These are phyloP conservation scores for Mugil cephalus DNA, from an alignment of 2,113 vertebrate genomes.

Conservation along the genomic window DNA sequence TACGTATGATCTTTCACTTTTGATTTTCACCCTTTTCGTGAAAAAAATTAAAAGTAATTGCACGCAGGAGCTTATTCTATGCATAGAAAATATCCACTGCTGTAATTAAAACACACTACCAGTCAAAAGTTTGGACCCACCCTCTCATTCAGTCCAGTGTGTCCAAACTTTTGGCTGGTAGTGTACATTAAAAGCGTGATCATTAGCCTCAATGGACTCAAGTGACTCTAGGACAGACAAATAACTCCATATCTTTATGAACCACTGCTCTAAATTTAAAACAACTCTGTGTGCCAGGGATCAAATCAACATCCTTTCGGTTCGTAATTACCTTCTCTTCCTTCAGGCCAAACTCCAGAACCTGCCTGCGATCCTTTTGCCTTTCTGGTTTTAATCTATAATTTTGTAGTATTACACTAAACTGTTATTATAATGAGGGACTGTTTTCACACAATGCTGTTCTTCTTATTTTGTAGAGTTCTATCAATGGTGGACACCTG, in stretches of 20 bases:
- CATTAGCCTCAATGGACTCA: not conserved
- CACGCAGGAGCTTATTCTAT: too few relatives aligned
- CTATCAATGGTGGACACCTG: slow-evolving; percentile 87
- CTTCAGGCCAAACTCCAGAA: slow-evolving; percentile 32
- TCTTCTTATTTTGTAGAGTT: slow-evolving; percentile 83
- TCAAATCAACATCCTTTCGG: slow-evolving; percentile 32
- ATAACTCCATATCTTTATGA: not conserved
- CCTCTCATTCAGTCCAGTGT: too few relatives aligned
- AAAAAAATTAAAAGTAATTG: too few relatives aligned
- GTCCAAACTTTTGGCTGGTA: too few relatives aligned
- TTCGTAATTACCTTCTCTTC: slow-evolving; percentile 44
- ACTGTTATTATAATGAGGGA: slow-evolving; percentile 56
- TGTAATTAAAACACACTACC: too few relatives aligned
- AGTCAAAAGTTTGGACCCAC: too few relatives aligned
- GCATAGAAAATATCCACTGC: not conserved
- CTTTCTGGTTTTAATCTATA: slow-evolving; percentile 43
- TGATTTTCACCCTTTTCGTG: not conserved
- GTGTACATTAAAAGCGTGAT: not conserved
- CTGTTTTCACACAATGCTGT: slow-evolving; percentile 56
- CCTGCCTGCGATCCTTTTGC: slow-evolving; percentile 44
- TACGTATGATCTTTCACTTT: not conserved
- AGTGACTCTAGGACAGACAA: slow-evolving; percentile 15
- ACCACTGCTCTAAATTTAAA: not conserved
- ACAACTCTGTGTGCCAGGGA: slow-evolving; percentile 22
- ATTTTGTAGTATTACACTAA: slow-evolving; percentile 23